phyloP scores from a whole-genome alignment of 2,888 invertebrate genomes.

The Sarcophaga variegata region DNA sequence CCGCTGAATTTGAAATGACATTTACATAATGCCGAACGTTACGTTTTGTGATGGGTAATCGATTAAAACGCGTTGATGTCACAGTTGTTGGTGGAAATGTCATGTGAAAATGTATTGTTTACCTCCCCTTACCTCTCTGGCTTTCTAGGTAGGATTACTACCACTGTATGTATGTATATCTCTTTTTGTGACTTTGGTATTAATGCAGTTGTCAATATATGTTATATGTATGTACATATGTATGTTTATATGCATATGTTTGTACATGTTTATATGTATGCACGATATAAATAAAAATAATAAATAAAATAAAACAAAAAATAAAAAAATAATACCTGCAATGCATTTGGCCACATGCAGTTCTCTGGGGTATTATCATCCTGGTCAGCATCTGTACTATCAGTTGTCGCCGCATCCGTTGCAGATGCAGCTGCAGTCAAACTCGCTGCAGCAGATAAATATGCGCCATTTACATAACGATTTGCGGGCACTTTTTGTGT shows the following conservation, averaged over 20 bases:
- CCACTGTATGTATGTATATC: no score
- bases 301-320: neutral
- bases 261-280: neutral
- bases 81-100: conserved; percentile 41
- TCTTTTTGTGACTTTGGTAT: no score
- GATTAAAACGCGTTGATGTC: conserved; percentile 53
- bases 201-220: neutral
- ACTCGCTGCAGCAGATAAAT: conserved; percentile 68
- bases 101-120: conserved; percentile 36
- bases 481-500: conserved; percentile 77
- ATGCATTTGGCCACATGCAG: conserved; percentile 89
- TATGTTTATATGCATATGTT: neutral
- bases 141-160: no score
- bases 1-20: conserved; percentile 59
- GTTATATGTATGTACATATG: neutral
- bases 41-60: conserved; percentile 55
- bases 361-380: conserved; percentile 77
- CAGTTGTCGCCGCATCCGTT: conserved; percentile 61
- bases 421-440: conserved; percentile 46
- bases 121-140: neutral
- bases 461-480: conserved; percentile 76
- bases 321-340: conserved; percentile 85
- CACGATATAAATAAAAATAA: neutral
- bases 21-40: conserved; percentile 44
- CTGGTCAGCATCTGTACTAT: conserved; percentile 68